Conservation (phyloP, 2,113 vertebrate genomes). For the Callipepla californica region DNA sequence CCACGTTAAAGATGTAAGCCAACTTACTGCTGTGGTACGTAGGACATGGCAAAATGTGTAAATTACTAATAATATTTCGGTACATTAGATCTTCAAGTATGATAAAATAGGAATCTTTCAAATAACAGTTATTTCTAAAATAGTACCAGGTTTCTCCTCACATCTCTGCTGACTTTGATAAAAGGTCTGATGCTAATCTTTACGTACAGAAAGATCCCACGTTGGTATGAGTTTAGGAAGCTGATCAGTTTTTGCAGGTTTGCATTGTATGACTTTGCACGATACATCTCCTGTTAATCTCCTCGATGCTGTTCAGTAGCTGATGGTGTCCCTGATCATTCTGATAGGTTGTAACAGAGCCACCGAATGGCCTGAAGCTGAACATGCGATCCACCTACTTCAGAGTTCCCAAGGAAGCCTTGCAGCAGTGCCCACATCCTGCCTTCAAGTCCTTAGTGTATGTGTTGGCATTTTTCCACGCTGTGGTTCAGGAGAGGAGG, state of each 20-base stretch:
- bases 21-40: not conserved
- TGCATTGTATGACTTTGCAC: not conserved
- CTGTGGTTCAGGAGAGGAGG: conserved; percentile 94
- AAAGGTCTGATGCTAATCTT: not conserved
- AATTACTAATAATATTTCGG: not conserved
- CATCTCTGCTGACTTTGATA: not conserved
- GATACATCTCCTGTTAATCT: not conserved
- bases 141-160: not conserved
- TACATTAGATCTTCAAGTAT: not conserved
- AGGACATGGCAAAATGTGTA: not conserved
- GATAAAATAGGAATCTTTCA: not conserved
- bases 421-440: conserved; percentile 86
- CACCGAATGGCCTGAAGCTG: conserved; percentile 93
- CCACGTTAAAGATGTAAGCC: not conserved
- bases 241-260: not conserved
- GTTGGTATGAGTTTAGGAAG: not conserved
- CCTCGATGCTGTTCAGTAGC: not conserved
- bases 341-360: conserved; percentile 92
- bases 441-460: conserved; percentile 91
- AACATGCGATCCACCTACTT: conserved; percentile 95
- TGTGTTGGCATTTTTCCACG: conserved; percentile 94
- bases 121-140: not conserved
- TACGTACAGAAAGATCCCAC: not conserved
- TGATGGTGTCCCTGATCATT: not conserved
- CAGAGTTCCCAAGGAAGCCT: conserved; percentile 83